Evolutionary conservation across 2,113 vertebrate species (phyloP), one percentile per base, ranked within the genome.

Genomic region (Corynorhinus townsendii): DNA sequence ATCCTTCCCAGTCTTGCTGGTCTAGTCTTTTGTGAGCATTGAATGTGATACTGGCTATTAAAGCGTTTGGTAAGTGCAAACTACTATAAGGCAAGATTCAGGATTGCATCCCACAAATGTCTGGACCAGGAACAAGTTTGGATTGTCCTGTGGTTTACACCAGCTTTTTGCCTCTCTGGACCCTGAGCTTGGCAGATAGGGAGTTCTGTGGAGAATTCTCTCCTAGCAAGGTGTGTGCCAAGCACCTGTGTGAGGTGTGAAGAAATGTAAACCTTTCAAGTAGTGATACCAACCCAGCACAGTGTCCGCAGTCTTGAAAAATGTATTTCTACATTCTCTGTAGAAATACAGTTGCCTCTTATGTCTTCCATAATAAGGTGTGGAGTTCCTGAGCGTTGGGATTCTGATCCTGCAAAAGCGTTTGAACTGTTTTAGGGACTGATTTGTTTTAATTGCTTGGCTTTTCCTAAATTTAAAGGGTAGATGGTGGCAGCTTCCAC

Each of bases 331-430:
- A 91, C 62, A 76, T 45, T 5, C 28, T 72, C 59, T 89, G 89
- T 86, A 56, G 83, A 94, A 90, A 45, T 52, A 59, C 4, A 12
- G 16, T 76, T 62, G 35, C 7, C n/a, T 86, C 33, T 77, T 81
- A 62, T 11, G 22, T 56, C 12, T 91, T 95, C 79, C 24, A 19
- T 81, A 35, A 47, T 47, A 49, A 73, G 59, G 24, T 17, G 2
- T 54, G 28, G 20, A 26, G 91, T 97, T 93, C 89, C 64, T 26
- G 49, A 72, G 84, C 77, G 24, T 49, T 66, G 33, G 68, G 76
- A 82, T 94, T 93, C 76, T 87, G 84, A 38, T 62, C 59, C 79
- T 86, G 16, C 59, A 80, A 86, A 92, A 84, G 43, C 49, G 68
- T 35, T 56, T 93, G 86, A 38, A 82, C 85, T 43, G 91, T 75